These are phyloP conservation scores for Drosophila testacea DNA, from an alignment of 2,888 invertebrate species.

Conservation along the genomic window DNA sequence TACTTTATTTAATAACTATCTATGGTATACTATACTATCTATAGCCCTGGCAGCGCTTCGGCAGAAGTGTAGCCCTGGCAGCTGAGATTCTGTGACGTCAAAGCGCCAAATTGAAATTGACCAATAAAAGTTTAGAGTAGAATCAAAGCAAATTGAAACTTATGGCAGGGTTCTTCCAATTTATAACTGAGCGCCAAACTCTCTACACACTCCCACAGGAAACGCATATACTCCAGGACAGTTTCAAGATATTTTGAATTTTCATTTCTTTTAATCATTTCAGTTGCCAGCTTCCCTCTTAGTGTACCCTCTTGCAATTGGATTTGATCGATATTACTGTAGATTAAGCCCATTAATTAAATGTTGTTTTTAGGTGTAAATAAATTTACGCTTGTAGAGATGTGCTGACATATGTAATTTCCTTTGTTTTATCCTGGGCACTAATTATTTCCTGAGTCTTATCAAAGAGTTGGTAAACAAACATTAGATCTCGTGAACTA, in stretches of 20 bases:
- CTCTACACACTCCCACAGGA: constrained; percentile 26
- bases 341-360: not conserved
- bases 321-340: constrained; percentile 20
- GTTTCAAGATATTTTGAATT: not conserved
- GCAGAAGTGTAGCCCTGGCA: not conserved
- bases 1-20: not conserved
- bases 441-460: constrained; percentile 21
- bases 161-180: not conserved
- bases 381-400: constrained; percentile 14
- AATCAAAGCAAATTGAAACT: constrained; percentile 1
- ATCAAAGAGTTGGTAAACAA: constrained; percentile 5
- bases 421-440: constrained; percentile 5
- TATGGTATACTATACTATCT: no score
- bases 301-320: constrained; percentile 9
- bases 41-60: not conserved
- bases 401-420: not conserved
- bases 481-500: constrained; percentile 18
- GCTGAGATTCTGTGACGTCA: not conserved
- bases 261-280: not conserved
- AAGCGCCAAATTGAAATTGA: not conserved
- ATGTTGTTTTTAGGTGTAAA: not conserved
- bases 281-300: not conserved
- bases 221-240: constrained; percentile 7
- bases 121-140: not conserved
- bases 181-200: constrained; percentile 3